phyloP scores from a whole-genome alignment of 1,140 invertebrate species.

The Chironomus striatipennis region DNA sequence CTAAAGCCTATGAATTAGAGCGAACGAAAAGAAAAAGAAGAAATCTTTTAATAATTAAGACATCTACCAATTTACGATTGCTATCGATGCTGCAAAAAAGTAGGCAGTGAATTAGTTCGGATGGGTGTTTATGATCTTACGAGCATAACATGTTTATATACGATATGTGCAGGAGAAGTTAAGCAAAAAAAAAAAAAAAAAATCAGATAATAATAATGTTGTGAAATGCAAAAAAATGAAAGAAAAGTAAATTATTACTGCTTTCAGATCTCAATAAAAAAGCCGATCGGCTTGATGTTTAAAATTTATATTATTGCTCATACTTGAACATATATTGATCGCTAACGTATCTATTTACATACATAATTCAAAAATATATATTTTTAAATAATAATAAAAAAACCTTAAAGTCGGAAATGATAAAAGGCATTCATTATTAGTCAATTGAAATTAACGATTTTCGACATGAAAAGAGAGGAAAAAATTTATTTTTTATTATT shows the following conservation, averaged over 20 bases:
- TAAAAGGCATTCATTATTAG: slow-evolving; percentile 14
- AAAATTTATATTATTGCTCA: slow-evolving; percentile 10
- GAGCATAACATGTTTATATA: no score
- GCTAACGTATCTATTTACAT: not conserved
- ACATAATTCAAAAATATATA: not conserved
- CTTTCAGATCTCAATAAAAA: not conserved
- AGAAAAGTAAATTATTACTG: not conserved
- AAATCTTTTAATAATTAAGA: not conserved
- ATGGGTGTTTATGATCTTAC: slow-evolving; percentile 7
- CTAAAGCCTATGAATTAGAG: no score
- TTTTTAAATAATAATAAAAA: not conserved
- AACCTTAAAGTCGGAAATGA: slow-evolving; percentile 7
- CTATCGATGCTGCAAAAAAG: not conserved
- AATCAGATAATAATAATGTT: not conserved
- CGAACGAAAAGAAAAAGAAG: no score
- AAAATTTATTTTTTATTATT: slow-evolving; percentile 9
- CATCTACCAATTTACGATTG: not conserved
- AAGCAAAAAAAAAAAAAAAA: no score
- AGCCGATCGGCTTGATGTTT: not conserved
- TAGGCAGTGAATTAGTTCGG: not conserved
- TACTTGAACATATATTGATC: slow-evolving; percentile 14
- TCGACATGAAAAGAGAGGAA: not conserved
- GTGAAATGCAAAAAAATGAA: slow-evolving; percentile 4
- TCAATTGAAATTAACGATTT: slow-evolving; percentile 14
- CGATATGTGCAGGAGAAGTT: no score